Base-by-base conservation (phyloP, 2,888 invertebrate genomes). In the Caradrina clavipalpis region DNA sequence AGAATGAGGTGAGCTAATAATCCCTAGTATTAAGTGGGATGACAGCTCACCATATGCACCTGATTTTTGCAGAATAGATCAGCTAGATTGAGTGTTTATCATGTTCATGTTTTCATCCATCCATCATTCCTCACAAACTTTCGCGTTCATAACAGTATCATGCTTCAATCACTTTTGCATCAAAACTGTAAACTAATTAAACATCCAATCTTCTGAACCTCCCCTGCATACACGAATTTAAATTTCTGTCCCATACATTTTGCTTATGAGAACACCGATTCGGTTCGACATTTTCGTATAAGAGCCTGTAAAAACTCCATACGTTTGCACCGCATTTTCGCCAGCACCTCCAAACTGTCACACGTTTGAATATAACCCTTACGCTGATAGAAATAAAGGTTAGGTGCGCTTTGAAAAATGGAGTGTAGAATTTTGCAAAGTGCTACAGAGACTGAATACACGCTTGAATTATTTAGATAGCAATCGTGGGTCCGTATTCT, bases 381-480 rank as follows among this genome's bases (percentile, higher is more conserved):
- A 88, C 67, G 0, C 0, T 3, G 0, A 2, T 7, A 3, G 26
- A 0, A 5, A 66, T 85, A 89, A 76, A 78, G 84, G 62, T 26
- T 55, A 61, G 5, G 10, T 26, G 64, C 54, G 26, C 4, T 50
- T 67, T 56, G 17, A 69, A 58, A 49, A 65, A 63, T 39, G 21
- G 74, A 70, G 69, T 35, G 64, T 64, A 70, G 76, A 83, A 76
- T 62, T 83, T 88, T 86, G 89, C 85, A 84, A 86, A 89, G 87
- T 86, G 87, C 89, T 87, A 90, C 89, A 90, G 88, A 88, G 88
- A 92, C 91, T 90, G 90, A 91, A 92, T 92, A 91, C 90, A 88
- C 87, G 91, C 90, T 90, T 95, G 95, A 95, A 95, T 95, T 94
- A 95, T 95, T 95, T 95, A 95, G 93, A 94, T 92, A 91, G 92